Evolutionary conservation across 1,140 invertebrate species (phyloP).

Genomic region (Argopecten irradians): DNA sequence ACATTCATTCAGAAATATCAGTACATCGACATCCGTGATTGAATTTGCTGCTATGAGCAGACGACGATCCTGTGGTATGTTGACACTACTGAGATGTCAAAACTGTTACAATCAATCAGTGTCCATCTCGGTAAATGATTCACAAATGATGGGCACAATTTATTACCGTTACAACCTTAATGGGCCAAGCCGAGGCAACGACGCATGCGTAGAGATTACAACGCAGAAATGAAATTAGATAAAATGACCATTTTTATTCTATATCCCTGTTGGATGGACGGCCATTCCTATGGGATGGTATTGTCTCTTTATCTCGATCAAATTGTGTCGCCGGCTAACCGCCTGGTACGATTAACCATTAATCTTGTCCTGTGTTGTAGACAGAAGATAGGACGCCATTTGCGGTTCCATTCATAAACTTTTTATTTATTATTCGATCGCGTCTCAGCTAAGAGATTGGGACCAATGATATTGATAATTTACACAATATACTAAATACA

Average conservation of each 20-base stretch:
- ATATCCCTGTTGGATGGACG: not conserved
- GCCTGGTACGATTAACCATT: not conserved
- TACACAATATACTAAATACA: not conserved
- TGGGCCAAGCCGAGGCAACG: not conserved
- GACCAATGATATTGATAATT: not conserved
- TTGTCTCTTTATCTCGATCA: not conserved
- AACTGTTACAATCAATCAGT: not conserved
- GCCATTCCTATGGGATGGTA: not conserved
- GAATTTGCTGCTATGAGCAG: not conserved
- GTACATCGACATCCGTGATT: not conserved
- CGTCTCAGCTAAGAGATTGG: not conserved
- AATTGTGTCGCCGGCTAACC: not conserved
- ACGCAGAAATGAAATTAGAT: not conserved
- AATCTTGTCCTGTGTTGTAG: not conserved
- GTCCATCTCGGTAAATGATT: not conserved
- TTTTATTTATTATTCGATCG: not conserved
- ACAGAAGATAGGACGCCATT: not conserved
- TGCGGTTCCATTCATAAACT: not conserved
- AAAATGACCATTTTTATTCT: not conserved
- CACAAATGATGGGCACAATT: not conserved
- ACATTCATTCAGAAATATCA: not conserved
- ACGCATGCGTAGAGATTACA: conserved; percentile 15
- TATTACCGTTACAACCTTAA: not conserved
- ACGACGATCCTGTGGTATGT: not conserved
- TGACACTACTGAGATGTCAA: not conserved